A percentile compares a stretch with the other conserved stretches of the same genome.
phyloP scores from a whole-genome alignment of 2,888 invertebrate species.

The Kryphioiulus occultus region DNA sequence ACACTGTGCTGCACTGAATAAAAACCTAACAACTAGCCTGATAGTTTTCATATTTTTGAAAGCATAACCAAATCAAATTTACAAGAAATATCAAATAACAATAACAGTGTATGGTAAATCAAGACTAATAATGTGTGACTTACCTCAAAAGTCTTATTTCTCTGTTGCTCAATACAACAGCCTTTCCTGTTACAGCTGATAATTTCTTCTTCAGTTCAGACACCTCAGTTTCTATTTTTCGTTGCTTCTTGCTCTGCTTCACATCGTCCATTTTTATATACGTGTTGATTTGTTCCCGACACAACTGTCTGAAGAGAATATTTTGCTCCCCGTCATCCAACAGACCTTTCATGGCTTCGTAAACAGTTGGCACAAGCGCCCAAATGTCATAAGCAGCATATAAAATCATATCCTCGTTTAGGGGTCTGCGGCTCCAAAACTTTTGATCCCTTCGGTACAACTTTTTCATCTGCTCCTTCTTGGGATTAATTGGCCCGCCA shows the following conservation, averaged over 20 bases:
- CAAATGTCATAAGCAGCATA: slow-evolving; percentile 90
- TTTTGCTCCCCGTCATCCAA: background rate
- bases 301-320: slow-evolving; percentile 77
- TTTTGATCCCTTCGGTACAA: slow-evolving; percentile 64
- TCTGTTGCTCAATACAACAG: slow-evolving; percentile 88
- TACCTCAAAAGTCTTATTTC: slow-evolving; percentile 84
- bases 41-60: too few relatives aligned
- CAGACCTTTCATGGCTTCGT: slow-evolving; percentile 69
- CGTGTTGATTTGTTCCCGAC: slow-evolving; percentile 84
- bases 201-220: slow-evolving; percentile 84
- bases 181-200: slow-evolving; percentile 68
- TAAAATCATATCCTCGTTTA: slow-evolving; percentile 88
- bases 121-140: background rate
- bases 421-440: slow-evolving; percentile 84
- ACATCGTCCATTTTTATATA: slow-evolving; percentile 86
- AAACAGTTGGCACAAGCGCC: slow-evolving; percentile 83
- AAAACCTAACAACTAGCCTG: too few relatives aligned
- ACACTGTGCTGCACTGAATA: too few relatives aligned
- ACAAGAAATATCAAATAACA: background rate
- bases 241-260: slow-evolving; percentile 83
- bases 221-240: slow-evolving; percentile 90
- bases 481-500: slow-evolving; percentile 85
- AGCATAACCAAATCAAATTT: background rate
- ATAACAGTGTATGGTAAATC: background rate
- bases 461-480: slow-evolving; percentile 77